Conservation (phyloP, 1,140 invertebrate genomes). For the Parapsyche elsis region DNA sequence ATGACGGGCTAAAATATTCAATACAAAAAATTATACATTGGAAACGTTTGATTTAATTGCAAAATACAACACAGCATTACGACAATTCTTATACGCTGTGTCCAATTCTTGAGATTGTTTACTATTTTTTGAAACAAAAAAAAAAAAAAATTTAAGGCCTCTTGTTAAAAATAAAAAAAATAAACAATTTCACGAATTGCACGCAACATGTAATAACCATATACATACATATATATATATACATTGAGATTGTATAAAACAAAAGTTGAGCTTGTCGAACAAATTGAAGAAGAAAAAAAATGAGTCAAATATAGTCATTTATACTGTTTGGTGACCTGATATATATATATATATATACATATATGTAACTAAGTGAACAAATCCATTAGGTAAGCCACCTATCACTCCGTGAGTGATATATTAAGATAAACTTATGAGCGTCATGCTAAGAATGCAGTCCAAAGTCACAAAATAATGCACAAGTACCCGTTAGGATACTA, state of each 20-base stretch:
- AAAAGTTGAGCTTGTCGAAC: slow-evolving; percentile 54
- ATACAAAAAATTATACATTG: too few relatives aligned
- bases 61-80: too few relatives aligned
- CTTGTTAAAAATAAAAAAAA: not conserved
- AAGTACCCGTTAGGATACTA: slow-evolving; percentile 48
- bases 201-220: slow-evolving; percentile 1
- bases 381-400: slow-evolving; percentile 51
- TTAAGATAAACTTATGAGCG: slow-evolving; percentile 49
- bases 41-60: too few relatives aligned
- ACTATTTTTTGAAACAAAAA: not conserved
- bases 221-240: too few relatives aligned
- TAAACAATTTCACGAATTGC: not conserved
- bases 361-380: slow-evolving; percentile 52
- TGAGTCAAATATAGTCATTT: slow-evolving; percentile 49
- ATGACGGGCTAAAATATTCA: not conserved
- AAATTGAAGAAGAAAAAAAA: slow-evolving; percentile 33
- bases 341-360: slow-evolving; percentile 44
- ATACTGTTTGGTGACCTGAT: slow-evolving; percentile 56
- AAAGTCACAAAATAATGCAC: slow-evolving; percentile 54
- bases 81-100: not conserved
- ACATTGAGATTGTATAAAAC: slow-evolving; percentile 38
- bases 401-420: slow-evolving; percentile 46
- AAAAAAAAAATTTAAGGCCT: not conserved
- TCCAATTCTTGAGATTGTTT: not conserved
- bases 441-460: slow-evolving; percentile 49